These are phyloP conservation scores for Gavialis gangeticus DNA, from an alignment of 2,113 vertebrate species.

Conservation along the genomic window DNA sequence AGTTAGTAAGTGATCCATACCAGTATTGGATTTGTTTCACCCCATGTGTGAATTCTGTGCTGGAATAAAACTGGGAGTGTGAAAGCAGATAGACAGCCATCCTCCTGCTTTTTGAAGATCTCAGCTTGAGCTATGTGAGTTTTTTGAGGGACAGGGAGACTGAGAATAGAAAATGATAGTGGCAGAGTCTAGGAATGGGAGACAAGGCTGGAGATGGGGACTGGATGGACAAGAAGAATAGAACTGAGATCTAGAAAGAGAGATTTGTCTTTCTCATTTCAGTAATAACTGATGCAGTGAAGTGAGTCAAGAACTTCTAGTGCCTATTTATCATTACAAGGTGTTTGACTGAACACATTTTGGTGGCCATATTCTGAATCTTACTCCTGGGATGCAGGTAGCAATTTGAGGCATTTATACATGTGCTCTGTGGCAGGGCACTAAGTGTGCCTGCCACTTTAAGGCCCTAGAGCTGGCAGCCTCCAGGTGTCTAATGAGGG, in stretches of 20 bases:
- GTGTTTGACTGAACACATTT: not conserved
- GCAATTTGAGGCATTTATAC: not conserved
- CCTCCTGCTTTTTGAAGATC: not conserved
- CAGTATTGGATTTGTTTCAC: not conserved
- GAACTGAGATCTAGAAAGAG: not conserved
- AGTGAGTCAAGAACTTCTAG: not conserved
- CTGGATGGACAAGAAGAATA: too few relatives aligned
- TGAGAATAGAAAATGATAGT: too few relatives aligned
- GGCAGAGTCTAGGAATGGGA: too few relatives aligned
- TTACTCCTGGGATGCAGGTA: not conserved
- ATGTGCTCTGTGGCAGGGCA: too few relatives aligned
- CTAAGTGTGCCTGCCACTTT: too few relatives aligned
- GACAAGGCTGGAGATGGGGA: too few relatives aligned
- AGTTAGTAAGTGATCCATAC: not conserved
- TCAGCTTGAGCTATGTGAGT: too few relatives aligned
- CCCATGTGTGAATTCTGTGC: not conserved
- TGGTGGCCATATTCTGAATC: not conserved
- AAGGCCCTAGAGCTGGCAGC: too few relatives aligned
- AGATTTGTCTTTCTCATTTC: not conserved
- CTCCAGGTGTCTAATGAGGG: too few relatives aligned
- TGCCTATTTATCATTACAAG: not conserved
- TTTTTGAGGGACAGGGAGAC: too few relatives aligned
- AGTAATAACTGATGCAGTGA: not conserved
- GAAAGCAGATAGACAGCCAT: not conserved
- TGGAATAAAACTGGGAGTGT: not conserved